Evolutionary conservation across 2,888 invertebrate genomes (phyloP).

Genomic region (Euphydryas editha): DNA sequence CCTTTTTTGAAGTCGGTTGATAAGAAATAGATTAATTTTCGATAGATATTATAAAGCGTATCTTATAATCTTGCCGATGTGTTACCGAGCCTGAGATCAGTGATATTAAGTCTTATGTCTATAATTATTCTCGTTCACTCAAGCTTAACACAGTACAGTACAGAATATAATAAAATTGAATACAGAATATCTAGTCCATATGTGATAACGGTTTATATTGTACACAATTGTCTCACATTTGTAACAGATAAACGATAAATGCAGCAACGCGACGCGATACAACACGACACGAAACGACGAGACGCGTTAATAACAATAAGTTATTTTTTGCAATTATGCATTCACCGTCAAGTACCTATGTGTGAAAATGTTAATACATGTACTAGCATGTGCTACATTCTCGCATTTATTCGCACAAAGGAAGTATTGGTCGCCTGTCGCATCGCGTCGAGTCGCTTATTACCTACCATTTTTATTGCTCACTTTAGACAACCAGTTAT

Average conservation of each 20-base stretch:
- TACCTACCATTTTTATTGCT: too few relatives aligned
- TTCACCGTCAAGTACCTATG: too few relatives aligned
- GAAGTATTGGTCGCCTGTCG: too few relatives aligned
- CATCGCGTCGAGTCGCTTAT: too few relatives aligned
- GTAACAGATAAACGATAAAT: background rate
- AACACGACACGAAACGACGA: background rate
- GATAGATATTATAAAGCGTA: background rate
- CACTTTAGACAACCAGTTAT: too few relatives aligned
- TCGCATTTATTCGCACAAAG: too few relatives aligned
- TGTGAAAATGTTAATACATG: too few relatives aligned
- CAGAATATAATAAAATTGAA: background rate
- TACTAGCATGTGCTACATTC: too few relatives aligned
- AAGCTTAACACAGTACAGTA: background rate
- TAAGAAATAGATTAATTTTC: too few relatives aligned
- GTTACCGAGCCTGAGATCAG: background rate
- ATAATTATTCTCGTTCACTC: background rate
- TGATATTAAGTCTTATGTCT: background rate
- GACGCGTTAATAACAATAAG: too few relatives aligned
- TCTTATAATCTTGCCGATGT: background rate
- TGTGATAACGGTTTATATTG: background rate
- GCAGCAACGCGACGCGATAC: background rate
- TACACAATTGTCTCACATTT: background rate
- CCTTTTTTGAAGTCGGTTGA: too few relatives aligned
- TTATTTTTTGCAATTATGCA: too few relatives aligned
- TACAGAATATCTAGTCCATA: background rate